These are phyloP conservation scores for Tetrapedia diversipes DNA, from an alignment of 2,888 invertebrate species.

Conservation along the genomic window DNA sequence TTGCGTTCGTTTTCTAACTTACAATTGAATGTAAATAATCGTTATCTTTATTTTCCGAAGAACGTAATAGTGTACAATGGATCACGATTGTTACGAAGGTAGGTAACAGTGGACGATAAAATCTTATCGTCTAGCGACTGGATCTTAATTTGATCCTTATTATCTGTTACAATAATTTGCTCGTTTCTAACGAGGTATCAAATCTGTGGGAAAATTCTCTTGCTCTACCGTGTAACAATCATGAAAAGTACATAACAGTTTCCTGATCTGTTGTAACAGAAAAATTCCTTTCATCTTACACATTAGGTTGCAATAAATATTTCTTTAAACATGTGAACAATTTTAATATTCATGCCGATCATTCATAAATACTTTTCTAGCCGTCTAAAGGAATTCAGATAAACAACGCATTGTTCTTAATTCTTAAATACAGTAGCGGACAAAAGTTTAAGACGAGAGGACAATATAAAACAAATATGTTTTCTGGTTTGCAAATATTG, in stretches of 20 bases:
- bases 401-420: too few species aligned
- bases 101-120: background rate
- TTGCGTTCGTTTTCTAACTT: background rate
- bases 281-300: too few species aligned
- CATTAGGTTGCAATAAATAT: background rate
- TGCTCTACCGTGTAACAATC: background rate
- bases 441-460: too few species aligned
- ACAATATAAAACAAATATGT: too few species aligned
- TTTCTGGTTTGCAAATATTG: too few species aligned
- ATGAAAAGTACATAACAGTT: background rate
- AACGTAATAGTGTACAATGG: background rate
- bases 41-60: background rate
- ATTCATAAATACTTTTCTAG: too few species aligned
- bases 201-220: slow-evolving; percentile 23
- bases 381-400: too few species aligned
- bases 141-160: background rate
- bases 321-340: too few species aligned
- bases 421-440: too few species aligned
- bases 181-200: slow-evolving; percentile 1
- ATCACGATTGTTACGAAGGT: background rate
- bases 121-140: background rate
- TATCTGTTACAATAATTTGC: too few species aligned
- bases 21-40: background rate
- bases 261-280: background rate
- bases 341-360: too few species aligned